These are phyloP conservation scores for Cephalopachus bancanus DNA, from an alignment of 2,797 vertebrate species.

Conservation along the genomic window DNA sequence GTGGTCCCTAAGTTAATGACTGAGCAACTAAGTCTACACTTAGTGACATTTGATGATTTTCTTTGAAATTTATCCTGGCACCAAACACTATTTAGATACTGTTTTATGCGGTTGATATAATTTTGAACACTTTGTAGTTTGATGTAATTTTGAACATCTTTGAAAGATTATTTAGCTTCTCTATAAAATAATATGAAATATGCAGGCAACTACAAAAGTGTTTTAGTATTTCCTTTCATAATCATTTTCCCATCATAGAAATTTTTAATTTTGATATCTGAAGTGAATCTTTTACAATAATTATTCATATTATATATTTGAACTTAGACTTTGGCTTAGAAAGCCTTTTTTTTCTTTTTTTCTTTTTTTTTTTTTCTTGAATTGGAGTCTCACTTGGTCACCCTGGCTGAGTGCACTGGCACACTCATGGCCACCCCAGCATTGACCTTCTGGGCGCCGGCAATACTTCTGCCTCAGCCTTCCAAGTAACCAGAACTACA, in stretches of 20 bases:
- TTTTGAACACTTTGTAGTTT: slow-evolving; percentile 30
- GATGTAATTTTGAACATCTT: neutral
- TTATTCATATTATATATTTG: slow-evolving; percentile 12
- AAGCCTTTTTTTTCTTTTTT: neutral
- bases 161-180: slow-evolving; percentile 35
- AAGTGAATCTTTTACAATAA: slow-evolving; percentile 14
- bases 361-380: neutral
- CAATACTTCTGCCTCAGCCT: too few species aligned
- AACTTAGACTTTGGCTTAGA: slow-evolving; percentile 22
- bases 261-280: slow-evolving; percentile 14
- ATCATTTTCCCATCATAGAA: neutral
- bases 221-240: slow-evolving; percentile 27
- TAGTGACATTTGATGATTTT: slow-evolving; percentile 47
- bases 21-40: neutral
- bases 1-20: neutral
- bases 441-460: too few species aligned
- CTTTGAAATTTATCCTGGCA: neutral
- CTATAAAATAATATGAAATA: slow-evolving; percentile 10
- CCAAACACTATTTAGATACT: neutral
- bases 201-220: neutral
- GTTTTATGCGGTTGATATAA: neutral
- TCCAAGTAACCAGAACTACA: too few species aligned
- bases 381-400: neutral
- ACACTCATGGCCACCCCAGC: too few species aligned
- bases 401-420: neutral